phyloP scores from a whole-genome alignment of 2,113 vertebrate genomes.

The Lathamus discolor region DNA sequence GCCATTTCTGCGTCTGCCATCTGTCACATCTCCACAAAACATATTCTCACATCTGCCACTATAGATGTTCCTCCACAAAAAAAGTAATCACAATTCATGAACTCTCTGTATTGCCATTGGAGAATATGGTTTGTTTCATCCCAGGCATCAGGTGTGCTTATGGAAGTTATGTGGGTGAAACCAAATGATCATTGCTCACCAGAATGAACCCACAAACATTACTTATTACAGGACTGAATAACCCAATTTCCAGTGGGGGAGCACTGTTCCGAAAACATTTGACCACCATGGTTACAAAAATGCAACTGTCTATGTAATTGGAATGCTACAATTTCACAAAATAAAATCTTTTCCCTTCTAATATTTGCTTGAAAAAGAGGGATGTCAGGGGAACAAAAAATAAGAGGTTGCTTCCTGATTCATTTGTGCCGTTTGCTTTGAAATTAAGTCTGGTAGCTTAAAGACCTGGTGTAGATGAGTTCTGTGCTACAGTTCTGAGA shows the following conservation, averaged over 20 bases:
- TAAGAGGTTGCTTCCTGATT: not conserved
- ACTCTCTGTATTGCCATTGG: not conserved
- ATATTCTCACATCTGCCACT: slow-evolving; percentile 16
- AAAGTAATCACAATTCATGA: not conserved
- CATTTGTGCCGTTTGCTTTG: not conserved
- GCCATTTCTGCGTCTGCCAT: not conserved
- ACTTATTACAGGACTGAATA: not conserved
- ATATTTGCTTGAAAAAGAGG: not conserved
- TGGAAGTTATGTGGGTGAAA: slow-evolving; percentile 21
- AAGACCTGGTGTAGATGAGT: not conserved
- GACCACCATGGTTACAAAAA: not conserved
- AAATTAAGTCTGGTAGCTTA: not conserved
- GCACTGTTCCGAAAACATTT: not conserved
- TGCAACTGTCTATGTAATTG: not conserved
- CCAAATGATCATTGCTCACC: not conserved
- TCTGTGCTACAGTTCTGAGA: not conserved
- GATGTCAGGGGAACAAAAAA: not conserved
- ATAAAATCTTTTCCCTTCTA: not conserved
- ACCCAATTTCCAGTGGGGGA: not conserved
- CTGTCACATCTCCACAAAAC: slow-evolving; percentile 11
- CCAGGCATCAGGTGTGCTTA: not conserved
- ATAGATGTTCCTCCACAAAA: not conserved
- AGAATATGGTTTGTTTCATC: slow-evolving; percentile 5
- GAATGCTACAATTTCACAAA: not conserved
- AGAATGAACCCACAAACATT: not conserved